phyloP scores from a whole-genome alignment of 1,140 invertebrate species.

The Holcopasites calliopsidis region DNA sequence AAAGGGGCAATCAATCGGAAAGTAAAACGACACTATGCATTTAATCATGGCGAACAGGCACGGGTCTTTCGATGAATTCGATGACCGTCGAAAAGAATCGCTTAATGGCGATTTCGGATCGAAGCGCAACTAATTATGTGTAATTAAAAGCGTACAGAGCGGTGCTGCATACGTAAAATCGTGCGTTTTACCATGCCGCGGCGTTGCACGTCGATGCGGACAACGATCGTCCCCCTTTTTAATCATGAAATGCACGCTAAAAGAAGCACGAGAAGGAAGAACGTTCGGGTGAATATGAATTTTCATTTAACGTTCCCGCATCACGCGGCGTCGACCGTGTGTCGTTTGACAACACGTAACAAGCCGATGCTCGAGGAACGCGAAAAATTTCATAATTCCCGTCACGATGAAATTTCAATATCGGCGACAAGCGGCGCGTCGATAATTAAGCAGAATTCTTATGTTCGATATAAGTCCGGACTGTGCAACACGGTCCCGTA shows the following conservation, averaged over 20 bases:
- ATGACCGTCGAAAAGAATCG: conserved; percentile 9
- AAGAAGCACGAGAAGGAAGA: not conserved
- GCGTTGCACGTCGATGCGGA: no score
- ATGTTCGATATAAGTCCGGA: not conserved
- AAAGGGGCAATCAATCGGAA: no score
- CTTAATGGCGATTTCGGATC: conserved; percentile 3
- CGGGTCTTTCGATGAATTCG: conserved; percentile 12
- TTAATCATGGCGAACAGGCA: conserved; percentile 5
- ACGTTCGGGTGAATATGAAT: conserved; percentile 17
- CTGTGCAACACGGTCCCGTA: not conserved
- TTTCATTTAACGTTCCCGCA: conserved; percentile 21
- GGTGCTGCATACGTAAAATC: not conserved
- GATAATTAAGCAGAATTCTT: conserved; percentile 36
- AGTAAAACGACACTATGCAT: not conserved
- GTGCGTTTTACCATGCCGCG: not conserved
- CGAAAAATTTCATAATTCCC: conserved; percentile 42
- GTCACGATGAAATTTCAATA: conserved; percentile 27
- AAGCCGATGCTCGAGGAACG: not conserved
- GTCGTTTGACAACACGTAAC: conserved; percentile 25
- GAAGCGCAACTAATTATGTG: conserved; percentile 17
- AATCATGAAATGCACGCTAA: not conserved
- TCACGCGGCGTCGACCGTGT: not conserved
- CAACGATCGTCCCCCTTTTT: not conserved
- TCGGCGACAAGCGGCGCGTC: not conserved
- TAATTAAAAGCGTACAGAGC: conserved; percentile 28